A percentile compares a stretch with the other conserved stretches of the same genome.
phyloP scores from a whole-genome alignment of 2,113 vertebrate species.

The Myiagra hebetior region DNA sequence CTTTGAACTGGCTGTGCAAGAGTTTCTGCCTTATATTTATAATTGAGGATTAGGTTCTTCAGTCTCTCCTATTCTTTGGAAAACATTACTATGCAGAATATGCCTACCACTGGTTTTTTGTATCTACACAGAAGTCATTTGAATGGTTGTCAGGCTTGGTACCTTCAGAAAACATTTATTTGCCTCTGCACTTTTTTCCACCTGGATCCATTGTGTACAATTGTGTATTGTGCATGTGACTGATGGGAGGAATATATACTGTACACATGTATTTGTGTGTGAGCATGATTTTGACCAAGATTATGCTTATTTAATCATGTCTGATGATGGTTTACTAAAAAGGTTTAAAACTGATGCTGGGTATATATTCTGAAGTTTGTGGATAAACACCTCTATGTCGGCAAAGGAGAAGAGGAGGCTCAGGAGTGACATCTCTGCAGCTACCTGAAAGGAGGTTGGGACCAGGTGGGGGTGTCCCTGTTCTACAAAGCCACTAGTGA shows the following conservation, averaged over 20 bases:
- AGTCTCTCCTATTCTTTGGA: not conserved
- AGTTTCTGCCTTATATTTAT: not conserved
- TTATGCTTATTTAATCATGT: not conserved
- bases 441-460: not conserved
- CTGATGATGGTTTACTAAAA: not conserved
- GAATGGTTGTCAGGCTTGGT: not conserved
- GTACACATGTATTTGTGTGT: fast-evolving
- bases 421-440: not conserved
- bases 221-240: not conserved
- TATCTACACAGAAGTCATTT: not conserved
- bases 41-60: not conserved
- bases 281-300: not conserved
- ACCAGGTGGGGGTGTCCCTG: not conserved
- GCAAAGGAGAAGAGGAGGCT: not conserved
- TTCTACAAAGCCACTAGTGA: not conserved
- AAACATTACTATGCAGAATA: not conserved
- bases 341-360: not conserved
- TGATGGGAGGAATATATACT: not conserved
- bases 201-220: not conserved
- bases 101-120: not conserved
- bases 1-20: not conserved
- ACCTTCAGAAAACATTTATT: not conserved
- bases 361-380: not conserved
- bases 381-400: not conserved
- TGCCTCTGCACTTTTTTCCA: not conserved